A percentile compares a stretch with the other conserved stretches of the same genome.
Evolutionary conservation across 1,140 invertebrate genomes (phyloP).

Genomic region (Goniozus legneri): DNA sequence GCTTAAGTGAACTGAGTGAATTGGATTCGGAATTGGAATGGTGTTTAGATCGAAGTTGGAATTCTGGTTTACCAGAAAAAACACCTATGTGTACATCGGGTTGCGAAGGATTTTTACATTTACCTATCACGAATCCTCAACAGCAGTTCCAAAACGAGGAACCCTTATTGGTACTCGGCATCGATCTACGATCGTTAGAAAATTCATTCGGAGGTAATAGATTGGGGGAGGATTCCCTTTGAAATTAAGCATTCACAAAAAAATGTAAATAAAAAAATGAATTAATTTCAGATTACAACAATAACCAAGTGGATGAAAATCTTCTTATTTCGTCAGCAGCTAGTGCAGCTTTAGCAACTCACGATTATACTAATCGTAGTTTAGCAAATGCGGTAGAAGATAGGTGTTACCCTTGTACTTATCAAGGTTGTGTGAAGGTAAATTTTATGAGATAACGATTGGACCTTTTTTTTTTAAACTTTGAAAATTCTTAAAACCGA

Average conservation of each 20-base stretch:
- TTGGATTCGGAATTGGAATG: conserved; percentile 46
- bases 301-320: conserved; percentile 41
- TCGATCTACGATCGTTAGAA: conserved; percentile 46
- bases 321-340: conserved; percentile 34
- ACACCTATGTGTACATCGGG: conserved; percentile 52
- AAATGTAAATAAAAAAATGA: neutral
- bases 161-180: conserved; percentile 46
- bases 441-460: neutral
- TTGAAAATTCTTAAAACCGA: no score
- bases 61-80: conserved; percentile 44
- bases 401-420: conserved; percentile 63
- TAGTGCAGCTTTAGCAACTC: conserved; percentile 47
- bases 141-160: conserved; percentile 38
- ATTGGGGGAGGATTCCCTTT: conserved; percentile 17
- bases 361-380: conserved; percentile 50
- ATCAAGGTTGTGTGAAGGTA: conserved; percentile 53
- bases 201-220: conserved; percentile 26
- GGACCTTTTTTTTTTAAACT: conserved; percentile 4
- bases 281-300: conserved; percentile 46
- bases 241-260: neutral
- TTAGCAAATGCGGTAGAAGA: conserved; percentile 42
- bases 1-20: conserved; percentile 40
- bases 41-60: conserved; percentile 46
- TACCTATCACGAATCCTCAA: conserved; percentile 41
- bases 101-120: conserved; percentile 49